These are phyloP conservation scores for Paramormyrops kingsleyae DNA, from an alignment of 2,113 vertebrate species.

Conservation along the genomic window DNA sequence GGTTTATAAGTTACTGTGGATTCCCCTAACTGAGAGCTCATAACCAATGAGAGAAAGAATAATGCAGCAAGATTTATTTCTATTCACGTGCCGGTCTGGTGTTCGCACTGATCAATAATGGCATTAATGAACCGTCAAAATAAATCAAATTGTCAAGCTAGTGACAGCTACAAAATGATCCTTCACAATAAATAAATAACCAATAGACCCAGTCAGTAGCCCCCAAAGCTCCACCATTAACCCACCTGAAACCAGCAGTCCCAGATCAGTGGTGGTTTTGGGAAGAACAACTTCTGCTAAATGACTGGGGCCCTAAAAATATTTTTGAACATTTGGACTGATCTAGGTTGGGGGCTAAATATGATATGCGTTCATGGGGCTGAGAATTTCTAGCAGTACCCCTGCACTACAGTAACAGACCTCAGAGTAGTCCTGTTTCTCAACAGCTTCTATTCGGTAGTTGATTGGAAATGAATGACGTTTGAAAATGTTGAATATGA, in stretches of 20 bases:
- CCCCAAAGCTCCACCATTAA: background rate
- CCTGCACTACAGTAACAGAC: background rate
- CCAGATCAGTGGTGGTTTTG: background rate
- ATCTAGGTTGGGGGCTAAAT: background rate
- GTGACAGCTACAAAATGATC: background rate
- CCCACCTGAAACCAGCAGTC: background rate
- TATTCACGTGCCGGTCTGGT: background rate
- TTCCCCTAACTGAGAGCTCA: background rate
- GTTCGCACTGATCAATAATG: background rate
- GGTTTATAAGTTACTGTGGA: background rate
- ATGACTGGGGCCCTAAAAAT: background rate
- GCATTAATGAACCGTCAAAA: background rate
- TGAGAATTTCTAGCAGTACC: background rate
- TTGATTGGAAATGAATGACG: background rate
- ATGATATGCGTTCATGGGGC: background rate
- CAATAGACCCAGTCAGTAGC: too few relatives aligned
- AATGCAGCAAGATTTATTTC: background rate
- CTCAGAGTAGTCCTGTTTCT: background rate
- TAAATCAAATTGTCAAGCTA: background rate
- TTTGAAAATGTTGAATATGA: background rate
- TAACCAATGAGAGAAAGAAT: background rate
- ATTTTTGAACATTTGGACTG: background rate
- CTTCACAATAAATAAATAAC: too few relatives aligned
- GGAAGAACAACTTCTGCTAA: background rate
- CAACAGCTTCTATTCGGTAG: background rate